Evolutionary conservation across 2,113 vertebrate genomes (phyloP).

Genomic region (Cheirogaleus medius): DNA sequence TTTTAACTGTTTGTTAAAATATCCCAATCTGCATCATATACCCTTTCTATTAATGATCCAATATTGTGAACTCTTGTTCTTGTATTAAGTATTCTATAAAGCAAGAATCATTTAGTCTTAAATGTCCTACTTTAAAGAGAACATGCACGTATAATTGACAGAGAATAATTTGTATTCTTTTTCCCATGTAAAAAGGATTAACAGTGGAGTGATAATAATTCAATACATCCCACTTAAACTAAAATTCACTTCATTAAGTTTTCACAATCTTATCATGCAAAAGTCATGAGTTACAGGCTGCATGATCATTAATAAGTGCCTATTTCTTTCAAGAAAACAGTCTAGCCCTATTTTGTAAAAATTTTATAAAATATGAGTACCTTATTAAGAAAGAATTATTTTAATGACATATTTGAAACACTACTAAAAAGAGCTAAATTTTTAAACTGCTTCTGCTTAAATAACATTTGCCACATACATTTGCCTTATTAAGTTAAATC

Average conservation of each 20-base stretch:
- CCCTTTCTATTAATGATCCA: background rate
- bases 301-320: background rate
- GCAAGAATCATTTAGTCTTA: background rate
- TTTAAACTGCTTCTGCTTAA: slow-evolving; percentile 33
- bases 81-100: background rate
- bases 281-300: background rate
- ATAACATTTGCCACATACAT: background rate
- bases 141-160: slow-evolving; percentile 9
- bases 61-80: background rate
- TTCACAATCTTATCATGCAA: background rate
- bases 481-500: slow-evolving; percentile 39
- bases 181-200: background rate
- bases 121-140: background rate
- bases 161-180: background rate
- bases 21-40: background rate
- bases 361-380: background rate
- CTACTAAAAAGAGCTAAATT: background rate
- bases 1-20: background rate
- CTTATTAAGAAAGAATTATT: background rate
- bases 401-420: slow-evolving; percentile 51
- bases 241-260: background rate
- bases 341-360: background rate
- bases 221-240: background rate
- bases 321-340: slow-evolving; percentile 12
- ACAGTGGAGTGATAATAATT: background rate